Percentiles rank a stretch among this genome's conserved stretches.
These are phyloP conservation scores for Myotis daubentonii DNA, from an alignment of 2,797 vertebrate species.

Conservation along the genomic window DNA sequence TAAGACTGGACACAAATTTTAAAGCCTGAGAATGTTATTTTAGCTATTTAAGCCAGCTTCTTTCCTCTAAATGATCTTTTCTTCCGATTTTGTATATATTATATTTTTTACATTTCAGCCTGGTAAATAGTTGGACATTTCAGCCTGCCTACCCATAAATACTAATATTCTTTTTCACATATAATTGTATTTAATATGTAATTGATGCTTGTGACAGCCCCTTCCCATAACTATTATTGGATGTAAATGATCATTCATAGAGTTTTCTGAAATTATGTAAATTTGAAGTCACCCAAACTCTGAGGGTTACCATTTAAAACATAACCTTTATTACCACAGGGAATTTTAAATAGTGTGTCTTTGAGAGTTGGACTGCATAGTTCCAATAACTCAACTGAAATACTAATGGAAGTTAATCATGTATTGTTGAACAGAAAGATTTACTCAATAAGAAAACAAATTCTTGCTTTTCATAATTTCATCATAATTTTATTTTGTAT, in stretches of 20 bases:
- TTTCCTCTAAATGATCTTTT: neutral
- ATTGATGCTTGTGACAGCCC: neutral
- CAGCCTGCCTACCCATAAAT: neutral
- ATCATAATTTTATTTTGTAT: constrained; percentile 88
- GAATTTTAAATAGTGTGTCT: constrained; percentile 90
- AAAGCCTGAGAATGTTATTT: constrained; percentile 43
- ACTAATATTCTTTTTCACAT: neutral
- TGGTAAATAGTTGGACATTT: neutral
- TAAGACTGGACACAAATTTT: constrained; percentile 24
- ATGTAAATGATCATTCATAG: neutral
- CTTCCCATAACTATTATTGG: neutral
- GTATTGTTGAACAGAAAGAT: constrained; percentile 87
- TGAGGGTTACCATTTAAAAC: constrained; percentile 86
- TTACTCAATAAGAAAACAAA: constrained; percentile 85
- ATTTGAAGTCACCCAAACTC: constrained; percentile 72
- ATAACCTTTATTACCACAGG: constrained; percentile 91
- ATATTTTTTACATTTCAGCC: constrained; percentile 5
- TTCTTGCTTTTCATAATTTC: constrained; percentile 79
- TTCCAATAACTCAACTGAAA: constrained; percentile 81
- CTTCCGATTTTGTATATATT: neutral
- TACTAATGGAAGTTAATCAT: constrained; percentile 83
- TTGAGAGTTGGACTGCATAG: constrained; percentile 74
- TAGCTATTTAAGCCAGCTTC: neutral
- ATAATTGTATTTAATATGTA: neutral
- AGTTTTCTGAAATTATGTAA: constrained; percentile 41